A percentile compares a stretch with the other conserved stretches of the same genome.
These are phyloP conservation scores for Gasteruption jaculator DNA, from an alignment of 2,888 invertebrate species.

Conservation along the genomic window DNA sequence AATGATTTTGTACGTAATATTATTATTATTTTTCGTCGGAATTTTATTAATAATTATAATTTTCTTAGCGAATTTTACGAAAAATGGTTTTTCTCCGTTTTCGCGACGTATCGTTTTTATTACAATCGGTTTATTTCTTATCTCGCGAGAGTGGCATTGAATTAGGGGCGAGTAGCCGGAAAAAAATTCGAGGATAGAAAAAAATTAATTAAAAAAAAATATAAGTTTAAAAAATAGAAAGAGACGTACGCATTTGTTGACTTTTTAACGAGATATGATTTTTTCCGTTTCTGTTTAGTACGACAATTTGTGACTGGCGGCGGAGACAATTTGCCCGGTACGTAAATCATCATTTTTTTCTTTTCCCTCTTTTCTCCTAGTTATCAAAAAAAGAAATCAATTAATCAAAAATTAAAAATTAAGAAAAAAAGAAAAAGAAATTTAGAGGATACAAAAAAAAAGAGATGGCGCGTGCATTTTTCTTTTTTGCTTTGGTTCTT, in stretches of 20 bases:
- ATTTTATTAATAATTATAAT: too few relatives aligned
- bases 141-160: too few relatives aligned
- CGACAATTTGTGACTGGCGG: conserved; percentile 54
- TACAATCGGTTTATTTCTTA: too few relatives aligned
- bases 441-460: conserved; percentile 10
- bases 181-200: too few relatives aligned
- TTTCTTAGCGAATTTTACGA: too few relatives aligned
- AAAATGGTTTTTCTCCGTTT: too few relatives aligned
- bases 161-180: too few relatives aligned
- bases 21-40: too few relatives aligned
- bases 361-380: conserved; percentile 42
- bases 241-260: conserved; percentile 29
- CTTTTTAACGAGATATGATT: conserved; percentile 49
- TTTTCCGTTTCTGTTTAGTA: conserved; percentile 54
- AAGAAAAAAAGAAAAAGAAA: conserved; percentile 18
- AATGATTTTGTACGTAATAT: too few relatives aligned
- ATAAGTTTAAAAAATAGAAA: conserved; percentile 15
- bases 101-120: too few relatives aligned
- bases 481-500: conserved; percentile 6
- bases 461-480: conserved; percentile 11
- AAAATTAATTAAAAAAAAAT: too few relatives aligned
- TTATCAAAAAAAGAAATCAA: conserved; percentile 18
- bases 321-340: conserved; percentile 57
- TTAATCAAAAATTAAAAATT: conserved; percentile 18
- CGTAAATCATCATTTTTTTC: conserved; percentile 51